Base-by-base conservation (phyloP, 2,888 invertebrate genomes). In the Protonemura montana region DNA sequence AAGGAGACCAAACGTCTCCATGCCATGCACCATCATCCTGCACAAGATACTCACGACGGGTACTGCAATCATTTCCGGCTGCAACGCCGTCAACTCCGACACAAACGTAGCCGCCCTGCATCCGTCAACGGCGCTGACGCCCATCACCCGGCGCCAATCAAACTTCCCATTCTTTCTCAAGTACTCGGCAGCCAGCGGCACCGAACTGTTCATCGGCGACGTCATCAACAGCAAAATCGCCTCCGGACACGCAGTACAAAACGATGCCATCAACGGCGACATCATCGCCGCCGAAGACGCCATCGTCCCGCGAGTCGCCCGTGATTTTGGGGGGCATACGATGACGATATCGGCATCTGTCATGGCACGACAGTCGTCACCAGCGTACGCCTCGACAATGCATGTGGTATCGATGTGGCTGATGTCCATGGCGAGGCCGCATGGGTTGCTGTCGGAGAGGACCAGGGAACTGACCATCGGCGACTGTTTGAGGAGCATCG, bases 41-140 rank as follows among this genome's bases (percentile, higher is more conserved):
- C 3, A 35, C 35, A 35, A 6, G 35, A 35, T 3, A 59, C 59
- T 59, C 59, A 59, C 59, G 16, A 59, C 59, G 1, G 59, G 59
- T 10, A 96, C 94, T 88, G 92, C 91, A 16, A 96, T 95, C 88
- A 93, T 92, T 87, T 93, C 92, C 0, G 96, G 95, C 88, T 94
- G 93, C 76, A 95, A 89, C 0, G 93, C 93, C 90, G 94, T 91
- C 25, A 94, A 93, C 88, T 94, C 93, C 0, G 96, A 95, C 76
- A 95, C 94, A 89, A 97, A 94, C n/a, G 95, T 93, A 90, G 95
- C 96, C 0, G 97, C 94, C 89, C 96, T 93, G 30, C 97, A 94
- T 35, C 94, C 92, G 90, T 96, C 95, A 35, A 96, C 91, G 7
- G 95, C 94, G 83, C 96, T 96, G 5, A 97, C 93, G 7, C 97